These are phyloP conservation scores for Brachyhypopomus occidentalis DNA, from an alignment of 2,113 vertebrate species.

Conservation along the genomic window DNA sequence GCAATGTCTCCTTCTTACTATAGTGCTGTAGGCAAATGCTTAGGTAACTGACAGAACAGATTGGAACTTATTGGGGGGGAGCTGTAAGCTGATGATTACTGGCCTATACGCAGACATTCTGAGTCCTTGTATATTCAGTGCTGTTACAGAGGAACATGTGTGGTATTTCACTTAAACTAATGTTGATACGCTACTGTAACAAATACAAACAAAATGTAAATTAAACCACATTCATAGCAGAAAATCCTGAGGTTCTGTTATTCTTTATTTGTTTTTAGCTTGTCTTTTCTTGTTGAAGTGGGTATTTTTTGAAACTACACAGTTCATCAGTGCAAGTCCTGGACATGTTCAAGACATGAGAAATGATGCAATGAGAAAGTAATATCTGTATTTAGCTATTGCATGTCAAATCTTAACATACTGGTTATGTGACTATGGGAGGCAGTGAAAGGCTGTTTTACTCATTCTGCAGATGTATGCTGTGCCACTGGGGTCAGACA, in stretches of 20 bases:
- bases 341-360: too few relatives aligned
- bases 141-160: slow-evolving; percentile 43
- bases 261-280: too few relatives aligned
- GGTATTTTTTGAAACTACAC: too few relatives aligned
- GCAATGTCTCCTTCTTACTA: background rate
- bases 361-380: too few relatives aligned
- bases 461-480: too few relatives aligned
- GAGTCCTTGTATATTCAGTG: slow-evolving; percentile 15
- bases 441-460: too few relatives aligned
- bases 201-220: background rate
- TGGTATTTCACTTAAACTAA: background rate
- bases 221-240: background rate
- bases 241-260: background rate
- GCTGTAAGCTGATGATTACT: slow-evolving; percentile 48
- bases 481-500: too few relatives aligned
- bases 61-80: slow-evolving; percentile 54
- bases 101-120: slow-evolving; percentile 32
- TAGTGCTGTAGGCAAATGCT: background rate
- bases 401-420: too few relatives aligned
- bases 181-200: slow-evolving; percentile 11
- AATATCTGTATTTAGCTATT: too few relatives aligned
- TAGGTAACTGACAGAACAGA: slow-evolving; percentile 55
- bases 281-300: too few relatives aligned
- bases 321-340: too few relatives aligned
- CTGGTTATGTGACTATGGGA: too few relatives aligned